Conservation (phyloP, 2,797 vertebrate species). For the Notolabrus celidotus region DNA sequence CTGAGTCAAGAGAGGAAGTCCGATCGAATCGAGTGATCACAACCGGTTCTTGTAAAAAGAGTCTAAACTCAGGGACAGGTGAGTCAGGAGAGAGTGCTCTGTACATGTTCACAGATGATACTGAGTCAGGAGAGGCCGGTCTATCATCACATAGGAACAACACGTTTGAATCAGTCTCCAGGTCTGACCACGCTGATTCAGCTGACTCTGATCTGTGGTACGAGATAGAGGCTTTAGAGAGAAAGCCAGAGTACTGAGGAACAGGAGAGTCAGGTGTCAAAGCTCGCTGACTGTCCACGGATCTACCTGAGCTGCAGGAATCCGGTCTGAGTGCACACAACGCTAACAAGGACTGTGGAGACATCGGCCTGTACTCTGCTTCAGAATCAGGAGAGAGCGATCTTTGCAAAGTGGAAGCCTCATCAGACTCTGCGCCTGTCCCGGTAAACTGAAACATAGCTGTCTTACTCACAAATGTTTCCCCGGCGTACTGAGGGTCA, state of each 20-base stretch:
- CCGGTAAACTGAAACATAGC: conserved; percentile 27
- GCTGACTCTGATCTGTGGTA: conserved; percentile 54
- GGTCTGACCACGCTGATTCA: conserved; percentile 60
- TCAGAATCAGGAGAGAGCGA: conserved; percentile 56
- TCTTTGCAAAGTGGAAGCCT: conserved; percentile 29
- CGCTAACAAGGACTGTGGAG: conserved; percentile 28
- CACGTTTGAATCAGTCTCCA: conserved; percentile 29
- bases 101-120: conserved; percentile 47
- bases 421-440: conserved; percentile 10
- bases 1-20: conserved; percentile 47
- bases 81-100: conserved; percentile 69
- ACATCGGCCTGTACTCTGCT: conserved; percentile 46
- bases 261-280: conserved; percentile 69
- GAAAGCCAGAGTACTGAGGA: conserved; percentile 34
- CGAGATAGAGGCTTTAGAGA: conserved; percentile 2
- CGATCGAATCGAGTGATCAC: conserved; percentile 6
- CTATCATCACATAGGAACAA: conserved; percentile 42
- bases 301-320: conserved; percentile 55
- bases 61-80: conserved; percentile 69
- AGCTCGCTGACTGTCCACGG: conserved; percentile 40
- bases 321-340: conserved; percentile 32
- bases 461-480: conserved; percentile 50
- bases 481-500: conserved; percentile 72
- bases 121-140: conserved; percentile 59
- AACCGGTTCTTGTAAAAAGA: conserved; percentile 35